Conservation (phyloP, 2,113 vertebrate species). For the Crotalus helleri region DNA sequence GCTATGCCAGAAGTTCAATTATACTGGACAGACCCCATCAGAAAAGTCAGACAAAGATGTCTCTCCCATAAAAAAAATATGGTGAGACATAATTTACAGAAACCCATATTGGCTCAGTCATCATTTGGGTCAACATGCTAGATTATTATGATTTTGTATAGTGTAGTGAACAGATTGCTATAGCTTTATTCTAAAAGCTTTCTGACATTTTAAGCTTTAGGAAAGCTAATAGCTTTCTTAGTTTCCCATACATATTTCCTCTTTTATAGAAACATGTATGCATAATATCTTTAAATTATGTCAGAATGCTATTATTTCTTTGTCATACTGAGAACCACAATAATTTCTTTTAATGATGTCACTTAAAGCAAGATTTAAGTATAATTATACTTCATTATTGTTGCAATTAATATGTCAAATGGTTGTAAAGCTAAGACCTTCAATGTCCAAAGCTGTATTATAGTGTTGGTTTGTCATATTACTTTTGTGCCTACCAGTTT, state of each 20-base stretch:
- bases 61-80: not conserved
- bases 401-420: constrained; percentile 31
- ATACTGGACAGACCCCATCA: not conserved
- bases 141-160: not conserved
- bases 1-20: not conserved
- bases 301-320: constrained; percentile 3
- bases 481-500: not conserved
- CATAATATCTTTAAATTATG: constrained; percentile 6
- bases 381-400: constrained; percentile 26
- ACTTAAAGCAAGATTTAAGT: constrained; percentile 38
- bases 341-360: constrained; percentile 1
- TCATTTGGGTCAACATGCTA: not conserved
- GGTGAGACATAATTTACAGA: not conserved
- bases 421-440: constrained; percentile 22
- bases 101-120: not conserved
- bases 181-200: not conserved
- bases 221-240: constrained; percentile 10
- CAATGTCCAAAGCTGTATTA: constrained; percentile 36
- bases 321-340: not conserved
- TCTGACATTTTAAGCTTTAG: not conserved
- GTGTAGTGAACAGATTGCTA: not conserved
- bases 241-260: not conserved
- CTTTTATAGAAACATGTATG: not conserved
- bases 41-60: not conserved
- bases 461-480: constrained; percentile 4